Base-by-base conservation (phyloP, 2,888 invertebrate genomes). In the Julus scanicus region DNA sequence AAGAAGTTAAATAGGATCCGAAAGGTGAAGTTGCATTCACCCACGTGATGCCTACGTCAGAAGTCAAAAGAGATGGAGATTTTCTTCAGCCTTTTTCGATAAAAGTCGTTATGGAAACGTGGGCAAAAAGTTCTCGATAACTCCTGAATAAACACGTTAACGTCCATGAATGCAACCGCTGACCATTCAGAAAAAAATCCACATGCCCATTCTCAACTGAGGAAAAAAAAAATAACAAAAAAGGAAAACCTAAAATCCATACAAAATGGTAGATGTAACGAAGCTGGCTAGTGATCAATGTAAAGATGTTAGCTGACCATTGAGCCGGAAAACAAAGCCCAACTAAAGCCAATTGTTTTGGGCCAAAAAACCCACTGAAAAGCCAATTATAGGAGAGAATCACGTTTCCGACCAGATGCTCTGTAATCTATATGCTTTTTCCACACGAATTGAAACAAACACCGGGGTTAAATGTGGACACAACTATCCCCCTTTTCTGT, bases 351-450 rank as follows among this genome's bases (percentile, higher is more conserved):
- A 29, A 71, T 71, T 71, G 71, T 71, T 71, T 71, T 71, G 29
- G 71, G n/a, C 11, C 29, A 71, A 20, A 63, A 63, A 71, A 29
- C 0, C 71, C 29, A 29, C 71, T 71, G 29, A 71, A 71, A 71
- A 71, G 71, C 71, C 71, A 71, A 71, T 71, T 71, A 71, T 71
- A 71, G 71, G 71, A 71, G 29, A 29, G 71, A 71, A 71, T 71
- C 71, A 71, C 71, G 71, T 71, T 71, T 71, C 71, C 71, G 29
- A 71, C 8, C 71, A 71, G 71, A 71, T 71, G 71, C 71, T 29
- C 71, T 9, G 29, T 29, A 71, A 71, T 71, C 71, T 29, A 29
- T 17, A n/a, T 71, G 71, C 29, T 71, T 71, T 57, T 71, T 71
- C 71, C 29, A 29, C 29, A 29, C 29, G 71, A 71, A 71, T 29